Evolutionary conservation across 2,113 vertebrate genomes (phyloP).

Genomic region (Potamarius usumacintae): DNA sequence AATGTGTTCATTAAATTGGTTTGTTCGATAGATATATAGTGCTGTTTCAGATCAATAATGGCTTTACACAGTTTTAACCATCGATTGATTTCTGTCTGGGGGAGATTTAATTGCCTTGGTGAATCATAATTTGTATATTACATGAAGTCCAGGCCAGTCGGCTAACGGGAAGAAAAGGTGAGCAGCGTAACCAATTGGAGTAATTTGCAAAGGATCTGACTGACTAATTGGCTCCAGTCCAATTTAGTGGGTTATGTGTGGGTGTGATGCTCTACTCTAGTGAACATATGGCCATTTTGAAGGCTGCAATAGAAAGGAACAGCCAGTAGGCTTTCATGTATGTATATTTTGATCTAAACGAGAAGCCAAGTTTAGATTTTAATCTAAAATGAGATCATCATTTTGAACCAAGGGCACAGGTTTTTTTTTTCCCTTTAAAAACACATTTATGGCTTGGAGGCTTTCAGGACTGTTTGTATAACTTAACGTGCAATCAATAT

Average conservation of each 20-base stretch:
- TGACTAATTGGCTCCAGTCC: constrained; percentile 48
- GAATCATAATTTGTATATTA: constrained; percentile 25
- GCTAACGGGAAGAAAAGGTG: constrained; percentile 27
- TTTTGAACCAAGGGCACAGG: not conserved
- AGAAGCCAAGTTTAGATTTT: not conserved
- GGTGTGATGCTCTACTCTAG: constrained; percentile 23
- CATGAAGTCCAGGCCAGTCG: constrained; percentile 16
- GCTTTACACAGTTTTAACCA: constrained; percentile 52
- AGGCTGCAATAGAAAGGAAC: not conserved
- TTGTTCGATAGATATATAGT: constrained; percentile 19
- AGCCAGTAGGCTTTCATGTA: not conserved
- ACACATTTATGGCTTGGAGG: not conserved
- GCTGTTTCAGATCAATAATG: constrained; percentile 45
- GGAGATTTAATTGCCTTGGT: constrained; percentile 53
- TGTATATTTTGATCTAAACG: not conserved
- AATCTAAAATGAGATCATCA: not conserved
- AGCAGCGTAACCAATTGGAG: constrained; percentile 35
- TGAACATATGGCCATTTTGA: not conserved
- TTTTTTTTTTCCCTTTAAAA: not conserved
- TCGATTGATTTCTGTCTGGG: constrained; percentile 46
- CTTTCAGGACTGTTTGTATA: constrained; percentile 2
- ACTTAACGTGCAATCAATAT: constrained; percentile 4
- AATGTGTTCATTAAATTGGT: constrained; percentile 38
- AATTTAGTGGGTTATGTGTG: constrained; percentile 11
- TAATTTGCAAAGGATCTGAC: constrained; percentile 49